Conservation (phyloP, 2,797 vertebrate species). For the Pampus argenteus region DNA sequence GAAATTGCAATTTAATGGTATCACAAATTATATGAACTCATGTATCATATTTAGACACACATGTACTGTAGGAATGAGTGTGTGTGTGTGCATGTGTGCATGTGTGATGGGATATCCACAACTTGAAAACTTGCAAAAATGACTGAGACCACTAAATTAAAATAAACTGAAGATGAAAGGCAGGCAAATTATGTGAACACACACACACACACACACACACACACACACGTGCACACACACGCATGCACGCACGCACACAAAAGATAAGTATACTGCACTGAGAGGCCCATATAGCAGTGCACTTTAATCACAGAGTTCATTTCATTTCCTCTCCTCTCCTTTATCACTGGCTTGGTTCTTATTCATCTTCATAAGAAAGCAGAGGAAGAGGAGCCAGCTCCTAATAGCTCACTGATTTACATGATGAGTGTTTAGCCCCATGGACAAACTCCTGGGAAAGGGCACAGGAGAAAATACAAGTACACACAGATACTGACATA, state of each 20-base stretch:
- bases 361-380: constrained; percentile 75
- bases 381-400: constrained; percentile 63
- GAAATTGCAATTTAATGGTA: constrained; percentile 35
- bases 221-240: neutral
- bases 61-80: neutral
- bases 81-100: neutral
- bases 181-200: constrained; percentile 27
- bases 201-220: neutral
- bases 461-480: constrained; percentile 25
- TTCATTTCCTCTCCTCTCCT: constrained; percentile 66
- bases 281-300: constrained; percentile 47
- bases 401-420: constrained; percentile 76
- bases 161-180: constrained; percentile 47
- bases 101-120: constrained; percentile 14
- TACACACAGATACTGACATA: constrained; percentile 28
- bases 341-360: constrained; percentile 65
- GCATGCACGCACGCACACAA: neutral
- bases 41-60: neutral
- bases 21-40: constrained; percentile 17
- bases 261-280: constrained; percentile 42
- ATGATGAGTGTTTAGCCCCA: constrained; percentile 72
- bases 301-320: constrained; percentile 71
- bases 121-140: constrained; percentile 38
- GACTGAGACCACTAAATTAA: constrained; percentile 31
- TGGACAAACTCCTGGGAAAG: constrained; percentile 52